Base-by-base conservation (phyloP, 30 jellyfish, hydroid and myxozoan species). In the Mastigias papua region DNA sequence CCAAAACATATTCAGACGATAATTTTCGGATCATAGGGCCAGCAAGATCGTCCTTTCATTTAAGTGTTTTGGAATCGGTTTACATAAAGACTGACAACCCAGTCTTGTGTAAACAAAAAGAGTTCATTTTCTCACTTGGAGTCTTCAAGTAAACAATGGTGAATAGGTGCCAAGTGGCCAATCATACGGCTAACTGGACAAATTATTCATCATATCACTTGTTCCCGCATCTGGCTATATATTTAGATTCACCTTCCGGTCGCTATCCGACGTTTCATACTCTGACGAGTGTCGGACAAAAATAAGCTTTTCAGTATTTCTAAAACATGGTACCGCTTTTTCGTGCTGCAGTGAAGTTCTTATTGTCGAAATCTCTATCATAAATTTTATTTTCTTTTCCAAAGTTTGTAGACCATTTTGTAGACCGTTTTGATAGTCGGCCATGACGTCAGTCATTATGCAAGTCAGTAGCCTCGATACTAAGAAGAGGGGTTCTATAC, bases 81-180 rank as follows among this genome's bases (percentile, higher is more conserved):
- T 60, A 0, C 72, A 60, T 27, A 9, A 22, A 60, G 33, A 60
- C 72, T 22, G n/a, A 60, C 8, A 60, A 60, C 33, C 72, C 72
- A 27, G 32, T 21, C 29, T 19, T 60, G 72, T 60, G 72, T 60
- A 60, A 21, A 69, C 49, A 69, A 30, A 29, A 10, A 30, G 57
- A 69, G 57, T 22, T 69, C n/a, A n/a, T 60, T 60, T 60, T 60
- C 72, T 60, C 72, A 21, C n/a, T 60, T 9, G 72, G 32, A 60
- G 10, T 60, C 72, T n/a, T 21, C 33, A 21, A 27, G 72, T 60
- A 60, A 60, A 60, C 72, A 21, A 22, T 60, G 33, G n/a, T 22
- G 8, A 60, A 21, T 22, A 22, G 17, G 72, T 27, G 11, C 72
- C 17, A 27, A 60, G 8, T 60, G 72, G 72, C 17, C 72, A 60